Conservation (phyloP, 2,113 vertebrate genomes). For the Lagenorhynchus albirostris region DNA sequence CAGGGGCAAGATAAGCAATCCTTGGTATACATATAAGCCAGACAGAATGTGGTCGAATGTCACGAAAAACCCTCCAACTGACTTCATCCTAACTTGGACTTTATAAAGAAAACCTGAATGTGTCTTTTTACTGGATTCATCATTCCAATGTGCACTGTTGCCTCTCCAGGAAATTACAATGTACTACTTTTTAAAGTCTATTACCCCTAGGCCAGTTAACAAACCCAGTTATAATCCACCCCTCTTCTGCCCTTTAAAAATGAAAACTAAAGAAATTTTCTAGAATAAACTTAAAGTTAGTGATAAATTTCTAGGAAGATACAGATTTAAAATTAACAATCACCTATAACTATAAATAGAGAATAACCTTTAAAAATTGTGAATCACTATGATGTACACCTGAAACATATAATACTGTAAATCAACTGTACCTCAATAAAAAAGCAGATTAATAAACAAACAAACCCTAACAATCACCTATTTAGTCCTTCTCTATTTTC, state of each 20-base stretch:
- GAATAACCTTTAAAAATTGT: neutral
- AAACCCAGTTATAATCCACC: neutral
- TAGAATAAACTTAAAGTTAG: neutral
- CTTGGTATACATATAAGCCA: neutral
- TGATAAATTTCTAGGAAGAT: neutral
- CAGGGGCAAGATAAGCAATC: neutral
- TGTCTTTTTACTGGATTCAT: neutral
- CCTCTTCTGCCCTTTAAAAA: neutral
- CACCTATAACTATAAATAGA: constrained; percentile 46
- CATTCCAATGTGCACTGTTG: neutral
- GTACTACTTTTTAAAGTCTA: neutral
- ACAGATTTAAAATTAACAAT: neutral
- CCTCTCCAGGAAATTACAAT: neutral
- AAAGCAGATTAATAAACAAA: neutral
- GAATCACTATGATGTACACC: neutral
- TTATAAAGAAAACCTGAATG: neutral
- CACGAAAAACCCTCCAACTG: neutral
- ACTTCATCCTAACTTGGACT: neutral
- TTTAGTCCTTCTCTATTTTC: constrained; percentile 34
- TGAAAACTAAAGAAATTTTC: neutral
- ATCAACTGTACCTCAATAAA: neutral
- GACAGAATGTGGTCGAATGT: neutral
- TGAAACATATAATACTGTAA: neutral
- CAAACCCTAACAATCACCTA: constrained; percentile 41
- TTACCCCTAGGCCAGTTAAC: neutral